Conservation (phyloP, 2,888 invertebrate genomes). For the Microdon myrmicae region DNA sequence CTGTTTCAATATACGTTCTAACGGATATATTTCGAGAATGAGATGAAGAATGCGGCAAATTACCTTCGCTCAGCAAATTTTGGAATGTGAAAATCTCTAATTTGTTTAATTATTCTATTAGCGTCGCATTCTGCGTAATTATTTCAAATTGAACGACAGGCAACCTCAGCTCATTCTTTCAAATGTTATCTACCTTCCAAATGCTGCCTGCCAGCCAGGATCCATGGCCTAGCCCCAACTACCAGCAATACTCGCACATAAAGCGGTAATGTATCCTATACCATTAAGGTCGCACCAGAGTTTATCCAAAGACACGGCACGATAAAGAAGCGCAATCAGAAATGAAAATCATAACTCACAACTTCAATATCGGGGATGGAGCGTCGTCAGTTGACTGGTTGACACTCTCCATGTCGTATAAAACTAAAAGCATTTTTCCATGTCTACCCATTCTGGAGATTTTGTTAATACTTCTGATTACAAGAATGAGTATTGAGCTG, state of each 20-base stretch:
- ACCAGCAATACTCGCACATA: too few relatives aligned
- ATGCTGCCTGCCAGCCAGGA: too few relatives aligned
- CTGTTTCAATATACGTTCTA: too few relatives aligned
- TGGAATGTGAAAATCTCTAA: slow-evolving; percentile 9
- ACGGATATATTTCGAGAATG: too few relatives aligned
- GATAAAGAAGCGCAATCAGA: slow-evolving; percentile 21
- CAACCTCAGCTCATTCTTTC: slow-evolving; percentile 4
- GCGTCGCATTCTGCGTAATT: slow-evolving; percentile 12
- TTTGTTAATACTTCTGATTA: slow-evolving; percentile 15
- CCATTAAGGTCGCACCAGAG: slow-evolving; percentile 62
- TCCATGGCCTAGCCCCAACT: too few relatives aligned
- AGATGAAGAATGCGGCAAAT: too few relatives aligned
- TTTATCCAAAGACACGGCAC: slow-evolving; percentile 26
- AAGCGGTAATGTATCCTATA: too few relatives aligned
- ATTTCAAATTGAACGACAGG: slow-evolving; percentile 14
- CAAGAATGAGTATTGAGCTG: slow-evolving; percentile 1
- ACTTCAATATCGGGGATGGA: slow-evolving; percentile 25
- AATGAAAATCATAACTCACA: slow-evolving; percentile 30
- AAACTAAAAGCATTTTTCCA: slow-evolving; percentile 6
- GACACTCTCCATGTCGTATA: background rate
- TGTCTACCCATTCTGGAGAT: slow-evolving; percentile 6
- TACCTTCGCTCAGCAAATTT: too few relatives aligned
- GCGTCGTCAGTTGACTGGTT: background rate
- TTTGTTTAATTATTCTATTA: slow-evolving; percentile 22
- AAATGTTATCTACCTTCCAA: slow-evolving; percentile 4